Base-by-base conservation (phyloP, 2,888 invertebrate genomes). In the Platycheirus rosarum region DNA sequence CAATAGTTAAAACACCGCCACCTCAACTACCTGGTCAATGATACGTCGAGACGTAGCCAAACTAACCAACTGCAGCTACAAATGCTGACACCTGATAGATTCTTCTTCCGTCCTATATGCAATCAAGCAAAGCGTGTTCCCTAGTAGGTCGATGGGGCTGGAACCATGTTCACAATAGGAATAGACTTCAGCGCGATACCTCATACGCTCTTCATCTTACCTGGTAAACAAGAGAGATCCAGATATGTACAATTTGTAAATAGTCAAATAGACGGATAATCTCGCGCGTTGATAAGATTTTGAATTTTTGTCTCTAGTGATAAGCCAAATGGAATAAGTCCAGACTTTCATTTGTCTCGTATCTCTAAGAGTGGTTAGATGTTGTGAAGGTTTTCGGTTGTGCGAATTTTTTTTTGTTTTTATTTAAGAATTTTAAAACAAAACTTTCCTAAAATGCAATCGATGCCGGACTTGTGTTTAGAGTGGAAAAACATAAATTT, bases 401-500 rank as follows among this genome's bases (percentile, higher is more conserved):
- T 55, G 48, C 35, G 16, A 29, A 7, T 51, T 29, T 9, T 40
- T 9, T 51, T 60, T n/a, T 53, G 44, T 35, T 37, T 37, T 40
- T 14, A 46, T 0, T 23, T 13, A 23, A 13, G 14, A 32, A 42
- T 57, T 4, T n/a, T 2, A 57, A 37, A 44, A 44, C 20, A 37
- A 44, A 14, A 16, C 16, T 16, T 11, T 0, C 20, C 20, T 2
- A 48, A 46, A 66, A 82, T 82, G 82, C 48, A 77, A 23, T 32
- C 60, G 5, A 70, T 85, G 20, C 49, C 87, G 0, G 86, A 87
- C 0, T 73, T 90, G 75, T 89, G 88, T 74, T 86, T 90, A 51
- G 89, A 90, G 75, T 90, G 90, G 90, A 89, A 89, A 62, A 86
- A 88, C 65, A 86, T 90, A 0, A 88, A 88, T 78, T 90, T 88